Evolutionary conservation across 2,797 vertebrate genomes (phyloP), one percentile per base, ranked within the genome.

Genomic region (Tinamus major): DNA sequence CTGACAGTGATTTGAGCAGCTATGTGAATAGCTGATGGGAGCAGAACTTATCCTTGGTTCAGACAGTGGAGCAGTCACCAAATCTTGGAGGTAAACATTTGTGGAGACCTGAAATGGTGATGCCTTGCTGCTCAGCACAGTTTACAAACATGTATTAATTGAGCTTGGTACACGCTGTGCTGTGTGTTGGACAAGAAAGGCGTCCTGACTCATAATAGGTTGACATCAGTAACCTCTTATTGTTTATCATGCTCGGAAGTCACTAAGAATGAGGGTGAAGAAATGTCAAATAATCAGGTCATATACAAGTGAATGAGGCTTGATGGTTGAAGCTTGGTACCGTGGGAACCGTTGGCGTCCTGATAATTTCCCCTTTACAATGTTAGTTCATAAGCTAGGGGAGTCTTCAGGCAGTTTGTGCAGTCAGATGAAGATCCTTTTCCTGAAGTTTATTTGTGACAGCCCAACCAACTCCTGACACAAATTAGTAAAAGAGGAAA

Each of bases 1-100:
- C 96, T 98, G 98, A 98, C 98, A 99, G 98, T 98, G 98, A 98
- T 98, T 98, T 98, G 98, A 98, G 98, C 98, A 97, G 97, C 97
- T 85, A 96, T 97, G 97, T 97, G 97, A 97, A 96, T 97, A 98
- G 97, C 98, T 98, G 98, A 96, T 95, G 93, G 97, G 97, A 97
- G 96, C 93, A 92, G 79, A 94, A 96, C 90, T 95, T 95, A 70
- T 74, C 93, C 91, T 93, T 67, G 63, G 61, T 96, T 91, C 83
- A 95, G 89, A 84, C 85, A 95, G 85, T 71, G 77, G 19, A 74
- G 86, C 74, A 59, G 21, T 92, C 59, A 80, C 62, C 90, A 89
- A 94, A 95, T 59, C 93, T 92, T 85, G 0, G 62, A 93, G 78
- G 93, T 94, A 97, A 96, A 96, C 81, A 93, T 95, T 92, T 91